Percentiles rank a stretch among this genome's conserved stretches.
These are phyloP conservation scores for Onthophagus taurus DNA, from an alignment of 1,140 invertebrate species.

Conservation along the genomic window DNA sequence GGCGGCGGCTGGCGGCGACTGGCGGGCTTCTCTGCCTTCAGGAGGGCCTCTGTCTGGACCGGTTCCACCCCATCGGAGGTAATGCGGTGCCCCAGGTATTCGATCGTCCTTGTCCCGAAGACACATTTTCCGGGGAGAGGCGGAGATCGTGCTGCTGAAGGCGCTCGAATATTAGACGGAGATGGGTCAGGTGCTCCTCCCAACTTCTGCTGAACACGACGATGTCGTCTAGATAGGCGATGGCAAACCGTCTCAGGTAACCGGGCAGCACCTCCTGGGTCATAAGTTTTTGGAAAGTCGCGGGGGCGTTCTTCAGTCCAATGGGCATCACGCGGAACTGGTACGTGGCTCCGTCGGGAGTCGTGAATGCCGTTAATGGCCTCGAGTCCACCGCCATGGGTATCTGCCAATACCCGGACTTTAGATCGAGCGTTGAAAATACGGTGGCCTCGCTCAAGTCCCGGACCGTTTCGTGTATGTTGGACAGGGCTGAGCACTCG, in stretches of 20 bases:
- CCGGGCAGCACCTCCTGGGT: conserved; percentile 14
- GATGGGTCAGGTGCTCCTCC: conserved; percentile 12
- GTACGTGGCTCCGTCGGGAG: conserved; percentile 16
- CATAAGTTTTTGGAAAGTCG: conserved; percentile 22
- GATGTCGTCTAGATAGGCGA: conserved; percentile 17
- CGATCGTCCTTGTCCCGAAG: neutral
- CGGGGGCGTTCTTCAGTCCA: conserved; percentile 21
- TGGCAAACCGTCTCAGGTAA: conserved; percentile 9
- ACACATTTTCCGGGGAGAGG: conserved; percentile 7
- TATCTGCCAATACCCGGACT: conserved; percentile 26
- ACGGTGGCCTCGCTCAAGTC: conserved; percentile 15
- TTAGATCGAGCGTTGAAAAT: conserved; percentile 24
- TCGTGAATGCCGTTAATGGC: conserved; percentile 25
- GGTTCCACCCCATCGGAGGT: conserved; percentile 4
- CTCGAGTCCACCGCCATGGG: conserved; percentile 12
- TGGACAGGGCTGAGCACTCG: conserved; percentile 26
- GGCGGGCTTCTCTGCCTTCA: neutral
- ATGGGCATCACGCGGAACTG: conserved; percentile 25
- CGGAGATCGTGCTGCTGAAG: conserved; percentile 9
- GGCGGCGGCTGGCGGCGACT: neutral
- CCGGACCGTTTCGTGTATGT: conserved; percentile 13
- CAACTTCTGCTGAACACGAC: conserved; percentile 7
- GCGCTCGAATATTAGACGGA: conserved; percentile 11
- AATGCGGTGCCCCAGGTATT: conserved; percentile 8
- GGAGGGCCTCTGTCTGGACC: neutral